Percentiles rank a stretch among this genome's conserved stretches.
Evolutionary conservation across 2,888 invertebrate species (phyloP).

Genomic region (Clepsis dumicolana): DNA sequence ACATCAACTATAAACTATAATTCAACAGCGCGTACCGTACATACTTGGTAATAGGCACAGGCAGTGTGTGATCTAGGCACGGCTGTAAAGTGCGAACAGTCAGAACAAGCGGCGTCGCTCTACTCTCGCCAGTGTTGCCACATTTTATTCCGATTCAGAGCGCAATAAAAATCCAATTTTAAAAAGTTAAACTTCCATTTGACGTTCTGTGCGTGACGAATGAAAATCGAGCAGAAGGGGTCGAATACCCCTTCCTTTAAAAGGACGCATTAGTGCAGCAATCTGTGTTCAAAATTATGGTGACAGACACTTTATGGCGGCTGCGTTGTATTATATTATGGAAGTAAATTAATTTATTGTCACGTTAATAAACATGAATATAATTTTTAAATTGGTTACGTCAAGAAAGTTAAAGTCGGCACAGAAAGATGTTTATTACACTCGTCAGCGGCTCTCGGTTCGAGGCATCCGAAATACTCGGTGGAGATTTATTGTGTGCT

Average conservation of each 20-base stretch:
- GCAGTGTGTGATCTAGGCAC: no score
- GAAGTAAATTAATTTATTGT: constrained; percentile 80
- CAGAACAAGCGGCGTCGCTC: not conserved
- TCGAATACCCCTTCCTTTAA: constrained; percentile 75
- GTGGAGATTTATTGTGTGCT: constrained; percentile 27
- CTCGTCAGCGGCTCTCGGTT: constrained; percentile 28
- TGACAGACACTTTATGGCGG: constrained; percentile 78
- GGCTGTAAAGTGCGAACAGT: not conserved
- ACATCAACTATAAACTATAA: no score
- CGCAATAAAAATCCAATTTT: constrained; percentile 81
- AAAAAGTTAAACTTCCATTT: constrained; percentile 82
- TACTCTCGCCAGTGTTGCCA: constrained; percentile 45
- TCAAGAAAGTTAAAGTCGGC: constrained; percentile 53
- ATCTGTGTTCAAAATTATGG: constrained; percentile 83
- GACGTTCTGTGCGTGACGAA: constrained; percentile 83
- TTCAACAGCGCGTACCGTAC: no score
- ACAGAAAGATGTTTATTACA: constrained; percentile 52
- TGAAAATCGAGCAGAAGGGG: constrained; percentile 72
- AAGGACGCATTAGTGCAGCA: constrained; percentile 75
- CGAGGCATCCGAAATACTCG: constrained; percentile 32
- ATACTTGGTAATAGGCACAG: no score
- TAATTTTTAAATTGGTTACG: constrained; percentile 66
- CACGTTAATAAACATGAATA: constrained; percentile 67
- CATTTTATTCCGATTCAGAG: constrained; percentile 65
- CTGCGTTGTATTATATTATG: constrained; percentile 70